Conservation (phyloP, 2,888 invertebrate genomes). For the Nomada hirtipes region DNA sequence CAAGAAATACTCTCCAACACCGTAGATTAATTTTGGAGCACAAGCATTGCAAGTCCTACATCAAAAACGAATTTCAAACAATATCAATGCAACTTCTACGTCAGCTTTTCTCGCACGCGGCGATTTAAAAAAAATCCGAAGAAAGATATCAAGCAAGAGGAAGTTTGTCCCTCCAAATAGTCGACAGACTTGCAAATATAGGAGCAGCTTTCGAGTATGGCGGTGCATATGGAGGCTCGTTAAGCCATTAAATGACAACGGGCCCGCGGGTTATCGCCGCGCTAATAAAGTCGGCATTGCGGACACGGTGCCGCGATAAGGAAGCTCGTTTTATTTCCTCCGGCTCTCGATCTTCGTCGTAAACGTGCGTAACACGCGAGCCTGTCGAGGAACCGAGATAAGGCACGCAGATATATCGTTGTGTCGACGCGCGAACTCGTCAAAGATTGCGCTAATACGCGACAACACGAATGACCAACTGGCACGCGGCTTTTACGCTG, state of each 20-base stretch:
- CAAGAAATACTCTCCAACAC: too few species aligned
- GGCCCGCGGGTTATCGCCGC: conserved; percentile 73
- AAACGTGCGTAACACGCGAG: conserved; percentile 69
- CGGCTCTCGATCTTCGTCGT: conserved; percentile 64
- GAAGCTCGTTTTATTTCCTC: conserved; percentile 70
- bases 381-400: conserved; percentile 63
- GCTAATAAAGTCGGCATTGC: conserved; percentile 77
- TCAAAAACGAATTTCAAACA: too few species aligned
- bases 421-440: conserved; percentile 44
- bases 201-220: conserved; percentile 21
- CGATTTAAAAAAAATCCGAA: not conserved
- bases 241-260: conserved; percentile 67
- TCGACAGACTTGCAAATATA: not conserved
- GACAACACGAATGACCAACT: conserved; percentile 35
- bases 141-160: too few species aligned
- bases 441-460: conserved; percentile 57
- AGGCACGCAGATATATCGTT: conserved; percentile 51
- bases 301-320: conserved; percentile 74
- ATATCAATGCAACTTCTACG: too few species aligned
- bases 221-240: conserved; percentile 51
- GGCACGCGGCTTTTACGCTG: conserved; percentile 25
- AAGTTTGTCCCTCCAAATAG: conserved; percentile 8
- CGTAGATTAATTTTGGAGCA: too few species aligned
- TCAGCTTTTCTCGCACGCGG: too few species aligned
- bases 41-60: too few species aligned